phyloP scores from a whole-genome alignment of 1,140 invertebrate species.

The Drosophila funebris region DNA sequence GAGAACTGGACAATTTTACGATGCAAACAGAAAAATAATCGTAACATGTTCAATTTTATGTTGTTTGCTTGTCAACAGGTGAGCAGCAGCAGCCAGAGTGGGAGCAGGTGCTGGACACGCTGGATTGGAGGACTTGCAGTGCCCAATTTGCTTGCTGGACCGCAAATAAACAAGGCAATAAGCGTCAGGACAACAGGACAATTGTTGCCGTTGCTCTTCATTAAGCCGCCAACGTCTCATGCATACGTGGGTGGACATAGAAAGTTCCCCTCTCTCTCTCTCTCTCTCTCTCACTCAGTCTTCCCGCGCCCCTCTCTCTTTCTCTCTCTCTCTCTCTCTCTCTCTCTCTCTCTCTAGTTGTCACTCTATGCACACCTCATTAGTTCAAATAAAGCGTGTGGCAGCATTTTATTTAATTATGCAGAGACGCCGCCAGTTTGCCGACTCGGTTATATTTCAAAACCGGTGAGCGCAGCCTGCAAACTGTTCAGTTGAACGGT shows the following conservation, averaged over 20 bases:
- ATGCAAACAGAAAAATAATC: conserved; percentile 66
- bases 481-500: conserved; percentile 51
- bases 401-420: conserved; percentile 63
- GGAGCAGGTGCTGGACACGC: background rate
- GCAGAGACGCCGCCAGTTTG: conserved; percentile 46
- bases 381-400: conserved; percentile 69
- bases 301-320: background rate
- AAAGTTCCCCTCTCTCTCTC: background rate
- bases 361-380: conserved; percentile 41
- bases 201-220: conserved; percentile 73
- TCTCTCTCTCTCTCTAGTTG: background rate
- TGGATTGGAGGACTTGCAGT: background rate
- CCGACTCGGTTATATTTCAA: conserved; percentile 69
- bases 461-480: conserved; percentile 43
- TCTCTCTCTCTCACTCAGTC: background rate
- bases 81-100: conserved; percentile 23
- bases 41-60: conserved; percentile 68
- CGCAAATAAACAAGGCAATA: conserved; percentile 74
- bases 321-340: background rate
- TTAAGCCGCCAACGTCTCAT: conserved; percentile 47
- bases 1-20: conserved; percentile 49
- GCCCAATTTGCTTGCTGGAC: conserved; percentile 46
- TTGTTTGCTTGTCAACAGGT: conserved; percentile 52
- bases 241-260: background rate
- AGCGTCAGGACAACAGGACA: conserved; percentile 45